A percentile compares a stretch with the other conserved stretches of the same genome.
These are phyloP conservation scores for Muscidifurax raptorellus DNA, from an alignment of 1,140 invertebrate genomes.

Conservation along the genomic window DNA sequence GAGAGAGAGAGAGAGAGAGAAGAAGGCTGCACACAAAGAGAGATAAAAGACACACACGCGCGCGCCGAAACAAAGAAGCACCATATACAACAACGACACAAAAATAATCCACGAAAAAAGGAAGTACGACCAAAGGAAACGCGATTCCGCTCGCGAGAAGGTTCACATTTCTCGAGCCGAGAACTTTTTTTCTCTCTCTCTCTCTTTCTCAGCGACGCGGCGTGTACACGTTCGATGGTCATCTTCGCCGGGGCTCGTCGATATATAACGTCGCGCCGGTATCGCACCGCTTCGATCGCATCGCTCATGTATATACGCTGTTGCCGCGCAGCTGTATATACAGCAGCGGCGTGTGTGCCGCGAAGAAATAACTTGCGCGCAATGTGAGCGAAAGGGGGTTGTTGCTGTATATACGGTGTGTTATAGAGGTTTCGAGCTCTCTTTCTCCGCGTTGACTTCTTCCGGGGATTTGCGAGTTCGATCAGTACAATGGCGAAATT, in stretches of 20 bases:
- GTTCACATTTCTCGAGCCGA: slow-evolving; percentile 34
- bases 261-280: slow-evolving; percentile 36
- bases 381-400: background rate
- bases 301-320: slow-evolving; percentile 18
- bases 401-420: background rate
- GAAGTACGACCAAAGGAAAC: slow-evolving; percentile 22
- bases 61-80: background rate
- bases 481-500: background rate
- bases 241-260: slow-evolving; percentile 14
- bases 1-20: no score
- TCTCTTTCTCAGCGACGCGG: background rate
- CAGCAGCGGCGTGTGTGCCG: background rate
- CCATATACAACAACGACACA: background rate
- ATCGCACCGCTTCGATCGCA: slow-evolving; percentile 31
- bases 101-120: background rate
- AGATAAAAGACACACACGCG: no score
- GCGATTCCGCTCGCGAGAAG: slow-evolving; percentile 24
- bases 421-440: background rate
- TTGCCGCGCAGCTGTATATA: background rate
- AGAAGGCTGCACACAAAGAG: no score
- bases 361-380: slow-evolving; percentile 19
- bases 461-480: slow-evolving; percentile 8
- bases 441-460: background rate
- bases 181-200: background rate
- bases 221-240: slow-evolving; percentile 31